These are phyloP conservation scores for Gobius niger DNA, from an alignment of 2,113 vertebrate species.

Conservation along the genomic window DNA sequence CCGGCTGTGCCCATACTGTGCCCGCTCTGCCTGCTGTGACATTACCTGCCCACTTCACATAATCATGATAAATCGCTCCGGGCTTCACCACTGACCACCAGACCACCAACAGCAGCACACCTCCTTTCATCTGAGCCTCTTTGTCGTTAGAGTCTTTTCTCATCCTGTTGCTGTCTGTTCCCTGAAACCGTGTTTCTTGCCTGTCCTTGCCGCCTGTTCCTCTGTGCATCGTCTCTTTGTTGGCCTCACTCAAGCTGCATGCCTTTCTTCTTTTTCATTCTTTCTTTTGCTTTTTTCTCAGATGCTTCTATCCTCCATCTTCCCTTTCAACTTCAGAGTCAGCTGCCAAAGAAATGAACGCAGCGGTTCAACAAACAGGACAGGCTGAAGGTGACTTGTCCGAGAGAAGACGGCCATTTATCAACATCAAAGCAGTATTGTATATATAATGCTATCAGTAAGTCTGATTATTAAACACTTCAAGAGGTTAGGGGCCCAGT, in stretches of 20 bases:
- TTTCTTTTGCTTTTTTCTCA: conserved; percentile 27
- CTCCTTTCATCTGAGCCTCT: conserved; percentile 39
- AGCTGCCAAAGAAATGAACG: conserved; percentile 23
- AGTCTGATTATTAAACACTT: background rate
- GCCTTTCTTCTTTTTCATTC: conserved; percentile 21
- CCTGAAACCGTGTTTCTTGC: conserved; percentile 9
- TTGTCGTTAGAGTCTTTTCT: conserved; percentile 17
- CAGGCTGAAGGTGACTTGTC: conserved; percentile 24
- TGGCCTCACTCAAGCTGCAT: background rate
- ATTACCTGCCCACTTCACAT: conserved; percentile 74
- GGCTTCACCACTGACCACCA: conserved; percentile 39
- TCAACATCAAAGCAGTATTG: background rate
- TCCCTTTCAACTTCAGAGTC: conserved; percentile 40
- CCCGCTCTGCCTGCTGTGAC: conserved; percentile 66
- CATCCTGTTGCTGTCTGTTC: conserved; percentile 22
- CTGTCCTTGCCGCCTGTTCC: conserved; percentile 35
- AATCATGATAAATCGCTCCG: conserved; percentile 76
- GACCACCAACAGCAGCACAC: conserved; percentile 55
- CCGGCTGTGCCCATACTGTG: conserved; percentile 29
- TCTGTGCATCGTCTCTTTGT: background rate
- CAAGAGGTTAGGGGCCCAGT: too few species aligned
- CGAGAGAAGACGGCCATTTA: conserved; percentile 3
- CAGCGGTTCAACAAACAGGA: conserved; percentile 30
- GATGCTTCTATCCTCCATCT: conserved; percentile 26
- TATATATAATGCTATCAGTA: background rate